Conservation (phyloP, 2,113 vertebrate species). For the Athene noctua region DNA sequence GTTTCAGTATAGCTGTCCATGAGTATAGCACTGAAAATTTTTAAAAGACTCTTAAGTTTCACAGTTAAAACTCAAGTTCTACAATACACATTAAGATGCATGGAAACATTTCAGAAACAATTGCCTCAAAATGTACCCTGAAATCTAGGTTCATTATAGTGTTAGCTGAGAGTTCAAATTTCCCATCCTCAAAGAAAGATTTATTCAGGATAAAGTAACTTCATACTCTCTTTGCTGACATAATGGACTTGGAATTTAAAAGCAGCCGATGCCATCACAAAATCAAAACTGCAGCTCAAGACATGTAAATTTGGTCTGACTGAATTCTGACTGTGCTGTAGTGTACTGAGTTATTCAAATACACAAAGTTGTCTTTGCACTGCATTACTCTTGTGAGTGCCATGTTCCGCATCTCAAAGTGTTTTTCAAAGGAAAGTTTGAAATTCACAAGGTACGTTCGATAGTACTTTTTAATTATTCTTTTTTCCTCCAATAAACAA, state of each 20-base stretch:
- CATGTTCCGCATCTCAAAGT: not conserved
- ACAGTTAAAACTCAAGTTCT: not conserved
- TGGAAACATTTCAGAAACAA: not conserved
- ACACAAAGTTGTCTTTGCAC: not conserved
- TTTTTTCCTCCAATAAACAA: not conserved
- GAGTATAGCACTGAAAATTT: not conserved
- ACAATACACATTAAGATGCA: not conserved
- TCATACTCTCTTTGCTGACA: not conserved
- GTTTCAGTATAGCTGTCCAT: not conserved
- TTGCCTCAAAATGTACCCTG: not conserved
- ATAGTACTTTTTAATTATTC: not conserved
- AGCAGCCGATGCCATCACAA: not conserved
- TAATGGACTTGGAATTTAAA: conserved; percentile 22
- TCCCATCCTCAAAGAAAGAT: conserved; percentile 36
- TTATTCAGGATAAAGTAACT: conserved; percentile 8
- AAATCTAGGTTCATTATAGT: conserved; percentile 6
- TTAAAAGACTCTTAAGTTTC: not conserved
- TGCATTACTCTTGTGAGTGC: not conserved
- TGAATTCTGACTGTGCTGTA: not conserved
- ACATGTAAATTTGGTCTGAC: not conserved
- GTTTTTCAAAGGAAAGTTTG: not conserved
- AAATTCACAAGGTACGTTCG: not conserved
- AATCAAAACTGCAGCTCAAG: not conserved
- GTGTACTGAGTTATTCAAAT: not conserved
- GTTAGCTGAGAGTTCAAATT: conserved; percentile 23